These are phyloP conservation scores for Andrena camellia DNA, from an alignment of 2,888 invertebrate genomes.

Conservation along the genomic window DNA sequence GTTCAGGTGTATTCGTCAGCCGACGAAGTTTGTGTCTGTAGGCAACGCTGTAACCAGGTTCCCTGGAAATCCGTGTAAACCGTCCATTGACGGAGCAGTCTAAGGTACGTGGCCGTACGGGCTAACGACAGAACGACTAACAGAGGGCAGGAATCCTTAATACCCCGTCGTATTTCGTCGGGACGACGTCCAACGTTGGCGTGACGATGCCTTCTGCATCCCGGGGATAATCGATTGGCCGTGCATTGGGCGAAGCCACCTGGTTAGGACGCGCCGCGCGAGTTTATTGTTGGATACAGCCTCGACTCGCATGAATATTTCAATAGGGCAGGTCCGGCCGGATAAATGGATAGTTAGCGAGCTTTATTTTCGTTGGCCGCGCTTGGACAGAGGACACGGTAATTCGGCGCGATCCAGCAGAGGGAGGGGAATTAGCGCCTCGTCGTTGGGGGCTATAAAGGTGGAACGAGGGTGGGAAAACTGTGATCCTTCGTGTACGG, in stretches of 20 bases:
- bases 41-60: conserved; percentile 17
- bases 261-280: conserved; percentile 56
- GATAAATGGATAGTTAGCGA: conserved; percentile 64
- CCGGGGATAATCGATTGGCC: conserved; percentile 64
- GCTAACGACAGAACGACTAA: conserved; percentile 58
- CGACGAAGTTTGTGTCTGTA: not conserved
- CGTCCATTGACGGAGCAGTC: conserved; percentile 42
- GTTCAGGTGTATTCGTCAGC: not conserved
- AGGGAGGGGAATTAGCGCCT: conserved; percentile 30
- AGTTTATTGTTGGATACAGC: conserved; percentile 70
- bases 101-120: conserved; percentile 29
- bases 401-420: conserved; percentile 12
- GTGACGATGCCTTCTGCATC: conserved; percentile 52
- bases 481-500: no score
- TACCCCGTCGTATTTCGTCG: conserved; percentile 44
- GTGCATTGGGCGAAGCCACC: conserved; percentile 61
- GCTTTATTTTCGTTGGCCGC: conserved; percentile 62
- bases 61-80: conserved; percentile 51
- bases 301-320: conserved; percentile 72
- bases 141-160: conserved; percentile 44
- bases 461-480: no score
- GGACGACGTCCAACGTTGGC: conserved; percentile 45
- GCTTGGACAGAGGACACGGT: conserved; percentile 12
- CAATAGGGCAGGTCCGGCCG: conserved; percentile 53
- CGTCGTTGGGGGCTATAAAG: not conserved